Base-by-base conservation (phyloP, 2,888 invertebrate species). In the Apotomis capreana region DNA sequence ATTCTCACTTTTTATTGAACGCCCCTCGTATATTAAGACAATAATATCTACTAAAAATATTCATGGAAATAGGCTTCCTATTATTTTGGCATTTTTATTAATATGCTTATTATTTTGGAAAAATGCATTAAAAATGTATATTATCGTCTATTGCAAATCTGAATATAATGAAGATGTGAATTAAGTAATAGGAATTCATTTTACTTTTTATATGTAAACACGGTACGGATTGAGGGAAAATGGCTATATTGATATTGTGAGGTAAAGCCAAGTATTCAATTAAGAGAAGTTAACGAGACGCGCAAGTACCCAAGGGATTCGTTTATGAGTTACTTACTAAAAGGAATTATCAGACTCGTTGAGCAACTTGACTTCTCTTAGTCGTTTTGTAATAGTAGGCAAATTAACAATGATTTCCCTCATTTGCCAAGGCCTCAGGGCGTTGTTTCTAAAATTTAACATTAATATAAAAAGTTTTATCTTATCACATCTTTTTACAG, bases 181-280 rank as follows among this genome's bases (percentile, higher is more conserved):
- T 6, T 40, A 40, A 40, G 40, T 6, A 40, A 26, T 6, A 40
- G 40, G 5, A 40, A 5, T 6, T 40, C 2, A 40, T 5, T 40
- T 40, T 40, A 40, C 3, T 40, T 5, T 40, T 40, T 40, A 40
- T 6, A 40, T 6, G 5, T 6, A 40, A 6, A n/a, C 51, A 3
- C 37, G 3, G 44, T 8, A 40, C 44, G 26, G 26, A 26, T 55
- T 55, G 44, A 8, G 54, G 3, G 40, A 54, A 44, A 15, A 54
- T 40, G 40, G 63, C 37, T 54, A 55, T 64, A 55, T 64, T 55
- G 54, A 64, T 54, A 64, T 55, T 55, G 12, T 55, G 64, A 54
- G 44, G 64, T 64, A 64, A 64, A 64, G 54, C 15, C 44, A 64
- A 64, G 64, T 64, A 64, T 54, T 64, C 64, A 64, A 64, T 64